Conservation (phyloP, 2,888 invertebrate genomes). For the Parapristionchus giblindavisi region DNA sequence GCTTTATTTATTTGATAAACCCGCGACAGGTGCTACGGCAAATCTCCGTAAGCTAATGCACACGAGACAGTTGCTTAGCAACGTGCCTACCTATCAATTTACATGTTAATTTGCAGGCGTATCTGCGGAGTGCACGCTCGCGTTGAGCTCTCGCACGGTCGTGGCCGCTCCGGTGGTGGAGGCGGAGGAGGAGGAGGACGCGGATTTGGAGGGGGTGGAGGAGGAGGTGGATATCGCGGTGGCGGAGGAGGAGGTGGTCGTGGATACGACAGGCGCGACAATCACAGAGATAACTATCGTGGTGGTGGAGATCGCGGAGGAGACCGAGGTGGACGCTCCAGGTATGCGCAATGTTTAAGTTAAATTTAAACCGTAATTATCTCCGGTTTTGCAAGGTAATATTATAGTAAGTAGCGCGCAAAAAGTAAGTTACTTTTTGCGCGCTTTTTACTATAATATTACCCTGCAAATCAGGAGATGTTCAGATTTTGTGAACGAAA, state of each 20-base stretch:
- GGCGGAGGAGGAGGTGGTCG: constrained; percentile 60
- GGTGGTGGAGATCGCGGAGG: constrained; percentile 47
- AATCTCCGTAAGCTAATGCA: background rate
- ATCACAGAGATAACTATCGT: too few relatives aligned
- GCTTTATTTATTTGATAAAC: too few relatives aligned
- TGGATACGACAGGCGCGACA: constrained; percentile 30
- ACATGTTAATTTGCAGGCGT: constrained; percentile 61
- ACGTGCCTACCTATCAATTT: background rate
- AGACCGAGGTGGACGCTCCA: constrained; percentile 45
- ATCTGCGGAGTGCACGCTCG: constrained; percentile 72
- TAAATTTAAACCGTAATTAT: too few relatives aligned
- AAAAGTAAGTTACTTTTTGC: too few relatives aligned
- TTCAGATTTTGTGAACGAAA: too few relatives aligned
- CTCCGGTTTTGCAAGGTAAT: too few relatives aligned
- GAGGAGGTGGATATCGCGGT: constrained; percentile 69
- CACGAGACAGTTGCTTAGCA: background rate
- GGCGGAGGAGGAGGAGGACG: constrained; percentile 51
- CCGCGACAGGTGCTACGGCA: constrained; percentile 19
- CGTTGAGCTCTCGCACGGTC: constrained; percentile 71
- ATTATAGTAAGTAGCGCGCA: too few relatives aligned
- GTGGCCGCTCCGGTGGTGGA: constrained; percentile 68
- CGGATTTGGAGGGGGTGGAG: constrained; percentile 37
- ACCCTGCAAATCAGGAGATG: too few relatives aligned
- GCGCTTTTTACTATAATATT: too few relatives aligned
- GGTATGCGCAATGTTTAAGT: too few relatives aligned